Base-by-base conservation (phyloP, 2,113 vertebrate species). In the Chionodraco myersi region DNA sequence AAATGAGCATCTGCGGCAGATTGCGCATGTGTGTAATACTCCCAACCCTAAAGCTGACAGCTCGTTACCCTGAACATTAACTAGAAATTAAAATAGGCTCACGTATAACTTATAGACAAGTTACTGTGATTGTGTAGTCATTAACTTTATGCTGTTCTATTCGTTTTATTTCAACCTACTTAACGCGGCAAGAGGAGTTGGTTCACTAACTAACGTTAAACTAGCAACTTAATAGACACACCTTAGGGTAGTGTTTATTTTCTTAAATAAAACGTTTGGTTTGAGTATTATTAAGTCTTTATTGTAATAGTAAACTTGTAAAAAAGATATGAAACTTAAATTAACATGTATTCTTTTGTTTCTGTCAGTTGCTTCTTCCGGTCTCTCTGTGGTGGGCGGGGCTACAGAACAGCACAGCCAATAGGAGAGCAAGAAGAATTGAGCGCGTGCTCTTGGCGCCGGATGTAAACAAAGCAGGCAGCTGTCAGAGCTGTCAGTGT, bases 391-490 rank as follows among this genome's bases (percentile, higher is more conserved):
- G 3, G 21, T 71, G 34, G 87, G 87, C 49, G 80, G 87, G 3
- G 77, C 49, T 68, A 54, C 0, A 11, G 1, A 12, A 4, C 45
- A 11, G 8, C 3, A 3, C 51, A 82, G 59, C 87, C 87, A 91
- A 89, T 87, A 61, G 79, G 63, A 80, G 74, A n/a, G 44, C 18
- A 58, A 57, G 63, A 2, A 30, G 70, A 64, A 44, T 26, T 57
- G 49, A 84, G 48, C 85, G 69, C 87, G 87, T 89, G 89, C 64
- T 82, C 6, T 48, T 3, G 47, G 53, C 66, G 9, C 60, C 10
- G 71, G 59, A 87, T 36, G 85, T 91, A 91, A 91, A 91, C 82
- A 89, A 85, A 85, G 58, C 52, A 47, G 51, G 10, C 13, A 48
- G 65, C 69, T 69, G 72, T 62, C 48, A 70, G 36, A 60, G 74